phyloP scores from a whole-genome alignment of 2,113 vertebrate genomes.

The Xiphophorus couchianus region DNA sequence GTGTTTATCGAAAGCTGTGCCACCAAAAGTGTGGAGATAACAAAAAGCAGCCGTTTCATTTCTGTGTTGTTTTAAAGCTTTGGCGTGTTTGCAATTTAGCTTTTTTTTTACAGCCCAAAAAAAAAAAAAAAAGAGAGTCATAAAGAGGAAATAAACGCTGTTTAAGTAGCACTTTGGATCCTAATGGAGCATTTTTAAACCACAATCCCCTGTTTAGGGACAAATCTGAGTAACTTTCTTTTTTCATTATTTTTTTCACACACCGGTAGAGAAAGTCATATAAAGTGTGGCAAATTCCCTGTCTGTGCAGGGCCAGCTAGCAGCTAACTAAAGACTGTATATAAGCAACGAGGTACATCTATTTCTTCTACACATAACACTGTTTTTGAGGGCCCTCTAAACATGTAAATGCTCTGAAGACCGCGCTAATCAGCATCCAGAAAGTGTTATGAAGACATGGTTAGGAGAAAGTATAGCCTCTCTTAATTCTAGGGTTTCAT shows the following conservation, averaged over 20 bases:
- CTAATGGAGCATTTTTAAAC: neutral
- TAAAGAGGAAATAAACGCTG: conserved; percentile 1
- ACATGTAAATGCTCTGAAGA: neutral
- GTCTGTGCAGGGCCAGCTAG: too few species aligned
- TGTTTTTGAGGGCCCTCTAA: too few species aligned
- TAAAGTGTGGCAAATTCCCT: neutral
- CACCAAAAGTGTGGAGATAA: neutral
- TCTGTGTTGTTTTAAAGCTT: neutral
- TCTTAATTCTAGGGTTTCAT: neutral
- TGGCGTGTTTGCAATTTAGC: neutral
- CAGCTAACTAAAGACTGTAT: too few species aligned
- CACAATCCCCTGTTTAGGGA: neutral
- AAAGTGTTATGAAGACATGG: neutral
- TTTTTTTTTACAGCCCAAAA: neutral
- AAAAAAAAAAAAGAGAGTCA: neutral
- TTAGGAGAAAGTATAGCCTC: neutral
- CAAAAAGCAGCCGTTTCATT: neutral
- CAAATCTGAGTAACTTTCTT: neutral
- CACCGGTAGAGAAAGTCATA: neutral
- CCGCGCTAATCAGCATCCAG: neutral
- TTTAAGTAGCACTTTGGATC: neutral
- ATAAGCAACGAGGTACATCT: too few species aligned
- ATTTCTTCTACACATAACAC: too few species aligned
- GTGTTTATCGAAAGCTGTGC: neutral
- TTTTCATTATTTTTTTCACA: neutral